Conservation (phyloP, 2,113 vertebrate species). For the Thalassarche chlororhynchos region DNA sequence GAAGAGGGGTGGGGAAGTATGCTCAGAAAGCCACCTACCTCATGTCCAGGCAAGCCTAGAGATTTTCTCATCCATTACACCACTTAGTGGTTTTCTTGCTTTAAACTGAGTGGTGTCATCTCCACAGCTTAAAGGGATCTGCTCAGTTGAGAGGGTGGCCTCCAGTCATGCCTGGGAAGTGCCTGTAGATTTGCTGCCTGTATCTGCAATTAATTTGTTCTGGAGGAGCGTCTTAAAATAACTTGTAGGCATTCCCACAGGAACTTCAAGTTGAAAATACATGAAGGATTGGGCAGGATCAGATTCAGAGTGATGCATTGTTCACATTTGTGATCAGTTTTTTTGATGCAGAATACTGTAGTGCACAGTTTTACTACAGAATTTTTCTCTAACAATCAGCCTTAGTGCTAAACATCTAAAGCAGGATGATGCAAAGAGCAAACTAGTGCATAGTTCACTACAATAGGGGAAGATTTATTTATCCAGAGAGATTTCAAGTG, state of each 20-base stretch:
- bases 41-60: not conserved
- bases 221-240: slow-evolving; percentile 40
- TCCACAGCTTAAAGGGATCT: not conserved
- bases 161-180: slow-evolving; percentile 23
- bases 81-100: not conserved
- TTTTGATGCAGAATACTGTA: slow-evolving; percentile 5
- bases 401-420: not conserved
- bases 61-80: not conserved
- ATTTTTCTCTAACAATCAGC: not conserved
- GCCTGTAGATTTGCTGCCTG: slow-evolving; percentile 14
- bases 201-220: slow-evolving; percentile 60
- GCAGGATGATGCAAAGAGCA: not conserved
- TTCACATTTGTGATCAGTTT: slow-evolving; percentile 21
- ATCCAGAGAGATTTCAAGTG: slow-evolving; percentile 11
- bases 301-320: not conserved
- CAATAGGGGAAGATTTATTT: slow-evolving; percentile 30
- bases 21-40: not conserved
- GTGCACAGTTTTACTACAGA: not conserved
- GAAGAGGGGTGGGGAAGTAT: not conserved
- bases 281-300: slow-evolving; percentile 13
- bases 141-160: not conserved
- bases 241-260: slow-evolving; percentile 51
- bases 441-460: not conserved
- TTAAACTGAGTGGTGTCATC: not conserved
- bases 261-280: slow-evolving; percentile 35